A percentile compares a stretch with the other conserved stretches of the same genome.
These are phyloP conservation scores for Aix galericulata DNA, from an alignment of 2,113 vertebrate species.

Conservation along the genomic window DNA sequence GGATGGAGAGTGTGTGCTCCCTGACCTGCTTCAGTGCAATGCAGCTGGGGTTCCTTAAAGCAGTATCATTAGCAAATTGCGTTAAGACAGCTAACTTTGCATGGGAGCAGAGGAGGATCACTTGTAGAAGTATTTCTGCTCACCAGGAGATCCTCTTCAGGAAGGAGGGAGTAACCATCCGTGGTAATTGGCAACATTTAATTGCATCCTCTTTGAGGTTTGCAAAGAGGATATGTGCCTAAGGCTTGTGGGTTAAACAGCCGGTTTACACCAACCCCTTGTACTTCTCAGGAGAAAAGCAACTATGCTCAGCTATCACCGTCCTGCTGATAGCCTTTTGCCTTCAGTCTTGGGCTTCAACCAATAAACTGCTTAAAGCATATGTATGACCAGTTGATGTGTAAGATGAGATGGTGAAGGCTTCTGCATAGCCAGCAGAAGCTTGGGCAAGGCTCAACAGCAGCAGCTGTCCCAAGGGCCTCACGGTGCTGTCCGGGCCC, in stretches of 20 bases:
- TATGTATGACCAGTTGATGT: rapidly evolving
- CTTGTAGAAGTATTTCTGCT: background rate
- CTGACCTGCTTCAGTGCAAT: background rate
- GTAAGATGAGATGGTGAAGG: rapidly evolving
- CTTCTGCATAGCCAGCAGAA: background rate
- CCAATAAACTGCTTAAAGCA: background rate
- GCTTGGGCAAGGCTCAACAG: background rate
- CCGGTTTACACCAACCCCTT: background rate
- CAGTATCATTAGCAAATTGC: background rate
- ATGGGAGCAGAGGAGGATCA: background rate
- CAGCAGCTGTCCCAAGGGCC: background rate
- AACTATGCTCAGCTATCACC: rapidly evolving
- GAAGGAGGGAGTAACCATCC: background rate
- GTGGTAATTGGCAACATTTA: background rate
- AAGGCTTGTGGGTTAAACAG: background rate
- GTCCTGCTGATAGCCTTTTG: background rate
- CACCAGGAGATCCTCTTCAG: background rate
- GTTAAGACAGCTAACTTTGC: background rate
- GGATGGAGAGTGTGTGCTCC: rapidly evolving
- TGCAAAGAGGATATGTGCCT: background rate
- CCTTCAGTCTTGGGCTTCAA: background rate
- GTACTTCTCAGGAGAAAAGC: background rate
- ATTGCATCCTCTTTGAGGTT: background rate
- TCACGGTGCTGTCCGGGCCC: background rate
- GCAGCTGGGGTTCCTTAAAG: background rate